A percentile compares a stretch with the other conserved stretches of the same genome.
Evolutionary conservation across 2,888 invertebrate genomes (phyloP).

Genomic region (Masnerella sp.): DNA sequence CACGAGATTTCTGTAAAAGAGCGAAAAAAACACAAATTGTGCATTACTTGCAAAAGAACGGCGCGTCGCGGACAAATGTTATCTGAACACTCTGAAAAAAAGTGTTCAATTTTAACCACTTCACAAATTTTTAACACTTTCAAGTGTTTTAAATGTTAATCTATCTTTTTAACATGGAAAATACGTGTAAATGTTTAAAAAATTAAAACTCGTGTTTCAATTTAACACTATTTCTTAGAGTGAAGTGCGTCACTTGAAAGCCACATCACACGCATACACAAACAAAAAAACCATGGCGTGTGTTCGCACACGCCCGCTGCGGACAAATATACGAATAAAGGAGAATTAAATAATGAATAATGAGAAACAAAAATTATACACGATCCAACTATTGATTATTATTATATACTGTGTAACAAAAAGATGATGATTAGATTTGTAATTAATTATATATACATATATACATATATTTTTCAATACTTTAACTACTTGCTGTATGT

Average conservation of each 20-base stretch:
- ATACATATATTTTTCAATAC: constrained; percentile 77
- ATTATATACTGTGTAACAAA: constrained; percentile 63
- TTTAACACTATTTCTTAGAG: no score
- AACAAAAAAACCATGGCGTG: constrained; percentile 44
- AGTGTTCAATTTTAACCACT: no score
- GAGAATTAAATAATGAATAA: constrained; percentile 3
- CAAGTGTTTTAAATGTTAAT: no score
- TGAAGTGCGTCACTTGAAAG: constrained; percentile 53
- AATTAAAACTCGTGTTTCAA: no score
- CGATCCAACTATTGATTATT: constrained; percentile 63
- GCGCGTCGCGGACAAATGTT: constrained; percentile 38
- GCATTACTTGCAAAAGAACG: constrained; percentile 42
- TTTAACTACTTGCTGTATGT: constrained; percentile 77
- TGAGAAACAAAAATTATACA: constrained; percentile 34
- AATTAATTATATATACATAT: constrained; percentile 72
- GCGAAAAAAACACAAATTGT: constrained; percentile 30
- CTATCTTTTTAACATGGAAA: no score
- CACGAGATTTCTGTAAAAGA: constrained; percentile 52
- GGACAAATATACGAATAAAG: constrained; percentile 38
- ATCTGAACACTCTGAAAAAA: no score
- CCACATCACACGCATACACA: constrained; percentile 46
- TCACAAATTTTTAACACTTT: no score
- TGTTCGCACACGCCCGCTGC: constrained; percentile 48
- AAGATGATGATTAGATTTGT: constrained; percentile 76
- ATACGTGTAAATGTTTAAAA: no score